Evolutionary conservation across 2,797 vertebrate genomes (phyloP).

Genomic region (Chromobotia macracanthus): DNA sequence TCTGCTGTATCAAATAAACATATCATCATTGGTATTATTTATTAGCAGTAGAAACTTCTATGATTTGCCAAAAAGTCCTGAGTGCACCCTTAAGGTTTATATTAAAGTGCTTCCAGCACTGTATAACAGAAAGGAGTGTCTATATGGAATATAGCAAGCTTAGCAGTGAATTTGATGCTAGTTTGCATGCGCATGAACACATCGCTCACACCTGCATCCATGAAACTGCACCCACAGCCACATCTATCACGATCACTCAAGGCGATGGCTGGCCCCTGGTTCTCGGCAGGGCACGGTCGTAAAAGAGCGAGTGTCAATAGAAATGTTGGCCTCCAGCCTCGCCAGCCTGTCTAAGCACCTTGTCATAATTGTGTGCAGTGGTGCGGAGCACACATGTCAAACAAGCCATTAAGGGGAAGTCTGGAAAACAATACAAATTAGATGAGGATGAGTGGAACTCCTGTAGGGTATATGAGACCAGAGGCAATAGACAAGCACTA

Average conservation of each 20-base stretch:
- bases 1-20: background rate
- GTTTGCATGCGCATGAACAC: constrained; percentile 37
- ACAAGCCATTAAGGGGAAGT: constrained; percentile 63
- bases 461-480: constrained; percentile 21
- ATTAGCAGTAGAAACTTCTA: background rate
- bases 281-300: constrained; percentile 31
- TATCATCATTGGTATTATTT: background rate
- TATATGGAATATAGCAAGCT: constrained; percentile 37
- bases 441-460: constrained; percentile 55
- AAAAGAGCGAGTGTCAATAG: constrained; percentile 62
- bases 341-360: constrained; percentile 55
- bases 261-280: constrained; percentile 17
- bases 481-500: constrained; percentile 29
- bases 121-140: constrained; percentile 64
- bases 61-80: background rate
- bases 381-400: constrained; percentile 62
- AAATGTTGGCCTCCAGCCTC: constrained; percentile 65
- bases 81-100: constrained; percentile 1
- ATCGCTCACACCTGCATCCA: constrained; percentile 5
- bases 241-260: constrained; percentile 41
- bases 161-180: background rate
- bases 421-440: constrained; percentile 63
- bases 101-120: constrained; percentile 33
- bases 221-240: background rate
- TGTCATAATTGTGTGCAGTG: constrained; percentile 71